Conservation (phyloP, 1,140 invertebrate genomes). For the Ceratosolen fusciceps region DNA sequence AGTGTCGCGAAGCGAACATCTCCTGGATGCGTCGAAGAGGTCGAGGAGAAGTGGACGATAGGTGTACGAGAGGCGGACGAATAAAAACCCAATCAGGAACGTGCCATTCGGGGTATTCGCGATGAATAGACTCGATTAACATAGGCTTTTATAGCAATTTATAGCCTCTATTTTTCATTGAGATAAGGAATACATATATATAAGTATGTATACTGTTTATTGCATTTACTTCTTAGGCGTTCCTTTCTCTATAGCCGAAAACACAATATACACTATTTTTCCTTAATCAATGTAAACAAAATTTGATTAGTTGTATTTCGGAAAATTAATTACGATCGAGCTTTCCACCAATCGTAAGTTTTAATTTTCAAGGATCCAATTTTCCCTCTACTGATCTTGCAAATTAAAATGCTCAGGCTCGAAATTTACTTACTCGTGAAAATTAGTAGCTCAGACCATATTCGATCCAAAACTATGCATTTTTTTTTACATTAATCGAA, state of each 20-base stretch:
- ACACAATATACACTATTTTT: background rate
- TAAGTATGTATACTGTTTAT: background rate
- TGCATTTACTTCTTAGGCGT: conserved; percentile 8
- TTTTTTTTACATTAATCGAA: background rate
- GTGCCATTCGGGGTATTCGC: conserved; percentile 47
- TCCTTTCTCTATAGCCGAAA: too few relatives aligned
- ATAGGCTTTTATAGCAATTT: conserved; percentile 27
- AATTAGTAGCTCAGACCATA: too few relatives aligned
- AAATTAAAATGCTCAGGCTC: too few relatives aligned
- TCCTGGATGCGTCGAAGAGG: conserved; percentile 3
- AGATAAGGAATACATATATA: conserved; percentile 27
- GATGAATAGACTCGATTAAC: conserved; percentile 44
- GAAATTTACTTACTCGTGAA: too few relatives aligned
- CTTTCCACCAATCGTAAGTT: too few relatives aligned
- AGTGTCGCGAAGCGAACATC: background rate
- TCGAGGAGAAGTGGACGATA: background rate
- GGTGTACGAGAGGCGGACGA: too few relatives aligned
- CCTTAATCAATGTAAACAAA: conserved; percentile 29
- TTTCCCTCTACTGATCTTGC: too few relatives aligned
- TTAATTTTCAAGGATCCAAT: too few relatives aligned
- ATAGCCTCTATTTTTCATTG: conserved; percentile 40
- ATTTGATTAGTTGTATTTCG: background rate
- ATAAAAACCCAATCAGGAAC: conserved; percentile 42
- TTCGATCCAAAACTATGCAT: too few relatives aligned
- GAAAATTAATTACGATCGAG: too few relatives aligned